These are phyloP conservation scores for Hipposideros larvatus DNA, from an alignment of 2,797 vertebrate species.

Conservation along the genomic window DNA sequence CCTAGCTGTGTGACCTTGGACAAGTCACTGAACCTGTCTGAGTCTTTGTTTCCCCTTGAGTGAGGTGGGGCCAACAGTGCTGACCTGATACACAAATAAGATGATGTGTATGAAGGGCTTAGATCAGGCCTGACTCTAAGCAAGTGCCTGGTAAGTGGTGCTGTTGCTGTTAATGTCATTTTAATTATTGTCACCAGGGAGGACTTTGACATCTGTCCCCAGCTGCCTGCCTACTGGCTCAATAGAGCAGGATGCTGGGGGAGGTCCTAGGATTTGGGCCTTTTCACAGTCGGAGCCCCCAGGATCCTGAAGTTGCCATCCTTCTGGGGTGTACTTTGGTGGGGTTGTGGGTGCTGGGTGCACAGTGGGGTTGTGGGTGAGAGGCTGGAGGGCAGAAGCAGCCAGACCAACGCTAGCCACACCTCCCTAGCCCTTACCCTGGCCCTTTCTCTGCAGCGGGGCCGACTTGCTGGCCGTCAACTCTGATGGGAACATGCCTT, in stretches of 20 bases:
- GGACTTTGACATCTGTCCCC: background rate
- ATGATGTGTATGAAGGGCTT: background rate
- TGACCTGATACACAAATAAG: background rate
- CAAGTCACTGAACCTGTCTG: background rate
- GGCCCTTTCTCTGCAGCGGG: conserved; percentile 89
- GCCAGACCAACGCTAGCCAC: background rate
- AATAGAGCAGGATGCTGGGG: background rate
- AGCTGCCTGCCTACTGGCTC: background rate
- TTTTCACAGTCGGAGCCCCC: background rate
- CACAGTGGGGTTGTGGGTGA: background rate
- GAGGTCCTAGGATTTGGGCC: background rate
- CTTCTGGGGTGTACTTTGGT: background rate
- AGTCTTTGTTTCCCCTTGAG: background rate
- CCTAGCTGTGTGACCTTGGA: background rate
- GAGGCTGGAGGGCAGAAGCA: background rate
- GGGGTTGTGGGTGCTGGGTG: background rate
- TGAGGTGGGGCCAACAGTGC: background rate
- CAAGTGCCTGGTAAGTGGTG: background rate
- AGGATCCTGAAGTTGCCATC: background rate
- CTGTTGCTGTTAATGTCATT: background rate
- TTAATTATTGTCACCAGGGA: background rate
- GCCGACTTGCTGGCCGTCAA: conserved; percentile 97
- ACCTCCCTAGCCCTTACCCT: conserved; percentile 4
- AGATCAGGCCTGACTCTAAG: background rate
- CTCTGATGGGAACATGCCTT: conserved; percentile 99